Evolutionary conservation across 1,140 invertebrate genomes (phyloP).

Genomic region (Lanistes nyassanus): DNA sequence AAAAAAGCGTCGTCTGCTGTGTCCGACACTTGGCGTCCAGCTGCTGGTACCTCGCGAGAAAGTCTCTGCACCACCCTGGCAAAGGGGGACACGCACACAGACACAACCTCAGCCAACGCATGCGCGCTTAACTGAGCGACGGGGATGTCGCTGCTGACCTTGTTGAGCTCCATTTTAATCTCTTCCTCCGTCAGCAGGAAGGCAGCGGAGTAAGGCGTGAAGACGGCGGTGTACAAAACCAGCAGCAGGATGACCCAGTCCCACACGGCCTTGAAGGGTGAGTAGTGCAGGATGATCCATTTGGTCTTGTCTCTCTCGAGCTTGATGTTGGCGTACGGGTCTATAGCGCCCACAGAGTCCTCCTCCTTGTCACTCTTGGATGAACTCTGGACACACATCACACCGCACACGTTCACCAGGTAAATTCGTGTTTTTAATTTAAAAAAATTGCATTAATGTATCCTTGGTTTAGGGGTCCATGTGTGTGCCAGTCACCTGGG

Average conservation of each 20-base stretch:
- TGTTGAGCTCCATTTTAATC: conserved; percentile 61
- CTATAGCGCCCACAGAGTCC: conserved; percentile 16
- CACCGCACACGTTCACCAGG: not conserved
- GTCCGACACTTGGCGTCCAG: no score
- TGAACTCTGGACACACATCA: conserved; percentile 7
- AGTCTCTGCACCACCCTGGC: no score
- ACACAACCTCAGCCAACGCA: no score
- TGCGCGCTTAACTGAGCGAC: no score
- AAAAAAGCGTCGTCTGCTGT: no score
- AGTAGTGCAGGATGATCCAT: conserved; percentile 94
- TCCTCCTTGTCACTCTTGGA: conserved; percentile 25
- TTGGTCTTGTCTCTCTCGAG: conserved; percentile 44
- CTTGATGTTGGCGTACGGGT: conserved; percentile 39
- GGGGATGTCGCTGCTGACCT: conserved; percentile 15
- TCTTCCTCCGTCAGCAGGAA: conserved; percentile 89
- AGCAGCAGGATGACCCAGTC: conserved; percentile 97
- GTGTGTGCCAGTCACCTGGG: no score
- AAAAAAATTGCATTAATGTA: no score
- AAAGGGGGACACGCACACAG: no score
- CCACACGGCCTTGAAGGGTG: conserved; percentile 98
- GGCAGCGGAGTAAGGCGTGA: conserved; percentile 97
- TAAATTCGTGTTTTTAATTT: no score
- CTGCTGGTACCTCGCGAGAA: no score
- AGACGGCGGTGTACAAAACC: conserved; percentile 98
- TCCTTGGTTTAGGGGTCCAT: no score